Evolutionary conservation across 2,797 vertebrate genomes (phyloP), one percentile per base, ranked within the genome.

Genomic region (Balearica regulorum): DNA sequence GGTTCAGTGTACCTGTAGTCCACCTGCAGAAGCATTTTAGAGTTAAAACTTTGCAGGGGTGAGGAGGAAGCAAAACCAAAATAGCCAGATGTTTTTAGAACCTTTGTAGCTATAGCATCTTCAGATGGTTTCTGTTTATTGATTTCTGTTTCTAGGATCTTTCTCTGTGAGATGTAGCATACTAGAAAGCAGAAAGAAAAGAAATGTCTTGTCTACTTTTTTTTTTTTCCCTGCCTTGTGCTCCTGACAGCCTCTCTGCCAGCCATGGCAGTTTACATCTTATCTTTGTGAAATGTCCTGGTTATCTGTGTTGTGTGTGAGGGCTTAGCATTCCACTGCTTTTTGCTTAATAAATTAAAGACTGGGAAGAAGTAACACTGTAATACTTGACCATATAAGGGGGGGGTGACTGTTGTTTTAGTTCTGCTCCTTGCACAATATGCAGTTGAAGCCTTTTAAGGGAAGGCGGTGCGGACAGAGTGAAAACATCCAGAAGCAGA

Each of bases 331-430:
- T 98, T 97, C 97, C 95, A 91, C 53, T 49, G 22, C 54, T 93
- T 89, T 96, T 91, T 53, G 73, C 93, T 96, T 95, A 97, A 92
- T 98, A 98, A 98, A 97, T 98, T 97, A 90, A 94, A 91, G 75
- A n/a, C 87, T 57, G 71, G 51, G 86, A 96, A 92, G 86, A 48
- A 89, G 57, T 94, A 95, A 90, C 93, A n/a, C 91, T 96, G 86
- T 97, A 96, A 96, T 90, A 94, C 97, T 96, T 98, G 95, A 96
- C 98, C 97, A 88, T 97, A 97, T 97, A 97, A 97, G 98, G 98
- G 89, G 90, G 57, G 90, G 89, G 37, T 83, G 81, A 66, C 96
- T 51, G 66, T 93, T 97, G 90, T 91, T 97, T 90, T 90, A 95
- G 94, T 92, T 95, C 81, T 97, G 81, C 91, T 97, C 84, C 90